Conservation (phyloP, 2,797 vertebrate genomes). For the Sebastes nivosus region DNA sequence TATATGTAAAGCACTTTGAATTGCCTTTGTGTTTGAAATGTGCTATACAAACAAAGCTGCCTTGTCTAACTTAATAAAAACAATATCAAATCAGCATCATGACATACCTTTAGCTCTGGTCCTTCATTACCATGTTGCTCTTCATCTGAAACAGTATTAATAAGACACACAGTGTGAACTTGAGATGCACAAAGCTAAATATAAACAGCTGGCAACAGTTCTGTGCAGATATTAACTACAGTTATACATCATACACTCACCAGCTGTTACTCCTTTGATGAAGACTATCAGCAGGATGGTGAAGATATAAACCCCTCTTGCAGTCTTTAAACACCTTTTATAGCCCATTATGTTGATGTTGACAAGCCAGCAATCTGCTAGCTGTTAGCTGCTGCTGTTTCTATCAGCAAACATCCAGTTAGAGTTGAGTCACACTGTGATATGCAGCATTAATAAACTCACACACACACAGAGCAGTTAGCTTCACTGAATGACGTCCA, state of each 20-base stretch:
- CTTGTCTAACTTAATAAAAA: fast-evolving
- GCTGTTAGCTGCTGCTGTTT: conserved; percentile 53
- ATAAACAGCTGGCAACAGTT: conserved; percentile 18
- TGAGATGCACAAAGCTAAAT: not conserved
- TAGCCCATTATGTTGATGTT: conserved; percentile 54
- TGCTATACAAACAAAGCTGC: no score
- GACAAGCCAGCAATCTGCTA: conserved; percentile 65
- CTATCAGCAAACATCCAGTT: conserved; percentile 61
- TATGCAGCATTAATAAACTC: conserved; percentile 11
- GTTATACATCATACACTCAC: conserved; percentile 65
- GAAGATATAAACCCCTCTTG: conserved; percentile 50
- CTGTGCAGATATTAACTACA: not conserved
- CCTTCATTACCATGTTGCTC: conserved; percentile 60
- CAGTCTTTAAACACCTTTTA: conserved; percentile 53
- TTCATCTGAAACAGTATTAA: conserved; percentile 68
- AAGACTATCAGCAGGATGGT: conserved; percentile 65
- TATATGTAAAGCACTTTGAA: no score
- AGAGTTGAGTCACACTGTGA: conserved; percentile 4
- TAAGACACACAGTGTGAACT: not conserved
- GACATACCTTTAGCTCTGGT: conserved; percentile 73
- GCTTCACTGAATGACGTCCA: conserved; percentile 45
- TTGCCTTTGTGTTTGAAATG: no score
- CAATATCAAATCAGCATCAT: not conserved
- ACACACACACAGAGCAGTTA: not conserved
- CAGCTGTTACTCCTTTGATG: conserved; percentile 63